Evolutionary conservation across 2,888 invertebrate genomes (phyloP).

Genomic region (Eupithecia abbreviata): DNA sequence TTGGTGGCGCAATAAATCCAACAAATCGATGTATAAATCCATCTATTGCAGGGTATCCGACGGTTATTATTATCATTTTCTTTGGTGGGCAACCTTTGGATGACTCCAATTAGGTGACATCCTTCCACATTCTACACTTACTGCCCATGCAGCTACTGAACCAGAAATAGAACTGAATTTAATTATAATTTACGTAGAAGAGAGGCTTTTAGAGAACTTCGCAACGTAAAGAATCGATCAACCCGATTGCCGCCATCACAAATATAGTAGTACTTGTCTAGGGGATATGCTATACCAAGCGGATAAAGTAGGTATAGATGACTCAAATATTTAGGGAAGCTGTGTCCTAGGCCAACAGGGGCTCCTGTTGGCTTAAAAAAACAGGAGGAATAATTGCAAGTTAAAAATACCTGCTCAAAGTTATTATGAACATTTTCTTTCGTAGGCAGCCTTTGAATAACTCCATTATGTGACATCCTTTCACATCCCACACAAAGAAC

Average conservation of each 20-base stretch:
- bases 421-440: not conserved
- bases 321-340: no score
- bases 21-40: not conserved
- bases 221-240: no score
- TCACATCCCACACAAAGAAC: not conserved
- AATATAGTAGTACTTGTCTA: no score
- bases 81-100: not conserved
- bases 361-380: no score
- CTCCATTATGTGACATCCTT: not conserved
- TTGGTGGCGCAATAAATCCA: no score
- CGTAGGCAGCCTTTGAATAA: not conserved
- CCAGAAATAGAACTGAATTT: slow-evolving; percentile 3
- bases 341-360: no score
- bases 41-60: not conserved
- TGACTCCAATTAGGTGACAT: not conserved
- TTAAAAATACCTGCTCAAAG: no score
- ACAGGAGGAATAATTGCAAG: no score
- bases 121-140: not conserved
- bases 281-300: no score
- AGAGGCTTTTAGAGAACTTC: no score
- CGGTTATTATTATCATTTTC: not conserved
- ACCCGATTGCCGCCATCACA: no score
- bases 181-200: not conserved
- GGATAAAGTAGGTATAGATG: no score
- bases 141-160: not conserved